Base-by-base conservation (phyloP, 2,888 invertebrate genomes). In the Branchipolynoe longqiensis region DNA sequence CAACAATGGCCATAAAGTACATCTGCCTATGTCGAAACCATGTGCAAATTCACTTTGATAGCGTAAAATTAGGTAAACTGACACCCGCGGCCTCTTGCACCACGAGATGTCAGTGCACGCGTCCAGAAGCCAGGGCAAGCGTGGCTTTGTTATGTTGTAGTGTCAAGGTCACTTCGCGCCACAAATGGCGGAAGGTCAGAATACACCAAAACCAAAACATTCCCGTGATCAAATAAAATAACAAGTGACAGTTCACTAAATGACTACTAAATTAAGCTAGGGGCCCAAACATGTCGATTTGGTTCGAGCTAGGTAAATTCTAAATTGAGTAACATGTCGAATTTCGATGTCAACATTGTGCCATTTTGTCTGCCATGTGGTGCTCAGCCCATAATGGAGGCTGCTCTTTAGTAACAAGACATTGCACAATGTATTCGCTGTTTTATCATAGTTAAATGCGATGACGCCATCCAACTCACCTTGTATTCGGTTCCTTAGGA, bases 181-280 rank as follows among this genome's bases (percentile, higher is more conserved):
- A 38, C 78, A 31, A 48, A 78, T 78, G 78, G 78, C 18, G 78
- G 78, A 78, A 78, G 78, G 78, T 78, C 78, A 78, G 78, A 48
- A 78, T 41, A 2, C 12, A 41, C 25, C 8, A 1, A 28, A 3
- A 78, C 31, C 48, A 18, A 48, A 78, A 78, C 78, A 78, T 8
- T 31, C 18, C 48, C 41, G 22, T 41, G 18, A 18, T 12, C 28
- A 78, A 2, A 4, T 28, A 4, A 25, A 54, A 78, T 25, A 41
- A 0, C 31, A 2, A 41, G 28, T 78, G 78, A 54, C 78, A 78
- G 54, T 25, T 54, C 48, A 2, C 8, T 6, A 48, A 8, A 0
- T n/a, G 12, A 12, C 4, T 25, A 48, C 3, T 78, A 78, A 48
- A 78, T 3, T 12, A 6, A 2, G 18, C 48, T 78, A 8, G 1